Evolutionary conservation across 2,113 vertebrate genomes (phyloP).

Genomic region (Crotalus horridus): DNA sequence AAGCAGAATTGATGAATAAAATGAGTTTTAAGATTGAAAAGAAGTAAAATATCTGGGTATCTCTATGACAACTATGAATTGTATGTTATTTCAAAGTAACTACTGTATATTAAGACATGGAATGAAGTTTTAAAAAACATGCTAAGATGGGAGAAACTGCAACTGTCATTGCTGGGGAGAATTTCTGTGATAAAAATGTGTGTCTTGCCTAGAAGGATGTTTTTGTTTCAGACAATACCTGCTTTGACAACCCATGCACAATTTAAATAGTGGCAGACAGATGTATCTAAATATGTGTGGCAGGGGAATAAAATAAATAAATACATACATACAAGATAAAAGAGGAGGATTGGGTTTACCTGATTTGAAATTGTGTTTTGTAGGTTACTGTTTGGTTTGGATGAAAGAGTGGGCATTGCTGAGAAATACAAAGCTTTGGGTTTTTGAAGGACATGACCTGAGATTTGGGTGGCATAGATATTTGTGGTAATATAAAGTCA

Average conservation of each 20-base stretch:
- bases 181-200: not conserved
- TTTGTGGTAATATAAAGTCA: not conserved
- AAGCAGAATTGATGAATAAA: not conserved
- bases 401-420: not conserved
- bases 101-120: not conserved
- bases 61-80: not conserved
- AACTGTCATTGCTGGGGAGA: not conserved
- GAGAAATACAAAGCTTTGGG: not conserved
- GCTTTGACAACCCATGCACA: not conserved
- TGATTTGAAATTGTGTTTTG: not conserved
- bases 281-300: not conserved
- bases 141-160: not conserved
- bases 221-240: not conserved
- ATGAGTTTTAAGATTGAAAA: not conserved
- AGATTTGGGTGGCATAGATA: not conserved
- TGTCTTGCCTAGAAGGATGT: not conserved
- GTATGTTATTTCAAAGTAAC: not conserved
- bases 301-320: not conserved
- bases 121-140: not conserved
- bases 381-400: not conserved
- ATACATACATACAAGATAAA: not conserved
- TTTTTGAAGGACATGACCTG: not conserved
- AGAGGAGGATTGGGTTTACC: not conserved
- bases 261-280: not conserved
- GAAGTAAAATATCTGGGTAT: not conserved